These are phyloP conservation scores for Melinopterus prodromus DNA, from an alignment of 2,888 invertebrate genomes.

Conservation along the genomic window DNA sequence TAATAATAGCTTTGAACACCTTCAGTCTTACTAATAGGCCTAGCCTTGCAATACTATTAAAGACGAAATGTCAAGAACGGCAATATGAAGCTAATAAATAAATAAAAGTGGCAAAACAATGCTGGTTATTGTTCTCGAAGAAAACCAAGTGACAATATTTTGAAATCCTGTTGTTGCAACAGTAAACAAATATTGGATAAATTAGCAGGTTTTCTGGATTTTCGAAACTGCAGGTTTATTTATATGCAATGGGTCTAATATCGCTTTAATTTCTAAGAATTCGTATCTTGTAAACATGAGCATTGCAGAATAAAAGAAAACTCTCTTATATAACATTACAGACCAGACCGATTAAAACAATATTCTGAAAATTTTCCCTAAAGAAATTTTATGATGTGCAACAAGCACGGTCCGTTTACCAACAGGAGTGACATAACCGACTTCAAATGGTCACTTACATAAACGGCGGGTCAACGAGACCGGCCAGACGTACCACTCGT, in stretches of 20 bases:
- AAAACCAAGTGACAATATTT: neutral
- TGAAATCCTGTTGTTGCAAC: neutral
- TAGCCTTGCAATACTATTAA: neutral
- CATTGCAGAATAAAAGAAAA: neutral
- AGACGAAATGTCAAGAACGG: neutral
- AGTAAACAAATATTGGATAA: neutral
- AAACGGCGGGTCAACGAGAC: slow-evolving; percentile 1
- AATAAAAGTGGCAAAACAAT: neutral
- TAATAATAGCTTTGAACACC: neutral
- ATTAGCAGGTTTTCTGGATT: neutral
- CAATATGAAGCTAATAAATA: neutral
- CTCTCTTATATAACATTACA: neutral
- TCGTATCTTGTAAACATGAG: neutral
- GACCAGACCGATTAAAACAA: neutral
- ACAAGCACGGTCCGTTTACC: neutral
- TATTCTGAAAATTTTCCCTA: slow-evolving; percentile 18
- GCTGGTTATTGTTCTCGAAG: neutral
- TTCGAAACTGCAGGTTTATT: neutral
- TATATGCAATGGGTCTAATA: neutral
- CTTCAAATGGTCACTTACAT: slow-evolving; percentile 26
- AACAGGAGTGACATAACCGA: slow-evolving; percentile 18
- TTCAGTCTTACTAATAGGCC: neutral
- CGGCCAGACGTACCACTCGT: neutral
- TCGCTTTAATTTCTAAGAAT: too few relatives aligned
- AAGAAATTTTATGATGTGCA: slow-evolving; percentile 16